A percentile compares a stretch with the other conserved stretches of the same genome.
These are phyloP conservation scores for Spongilla lacustris DNA, from an alignment of 37 sponge, comb jelly and placozoan species.

Conservation along the genomic window DNA sequence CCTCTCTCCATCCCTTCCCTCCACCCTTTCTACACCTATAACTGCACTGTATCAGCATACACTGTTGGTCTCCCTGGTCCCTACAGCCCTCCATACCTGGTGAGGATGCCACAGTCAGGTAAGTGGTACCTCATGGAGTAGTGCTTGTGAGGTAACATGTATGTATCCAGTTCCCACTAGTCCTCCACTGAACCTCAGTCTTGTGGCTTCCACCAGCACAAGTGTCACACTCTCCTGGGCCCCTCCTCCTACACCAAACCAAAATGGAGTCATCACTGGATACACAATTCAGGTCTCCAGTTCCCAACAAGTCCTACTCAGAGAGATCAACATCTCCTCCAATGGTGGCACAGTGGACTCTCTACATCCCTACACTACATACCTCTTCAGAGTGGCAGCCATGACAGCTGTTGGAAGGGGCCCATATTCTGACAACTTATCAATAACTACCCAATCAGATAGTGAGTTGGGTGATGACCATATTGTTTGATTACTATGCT, in stretches of 20 bases:
- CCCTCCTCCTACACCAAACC: conserved; percentile 21
- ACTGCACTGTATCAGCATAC: conserved; percentile 16
- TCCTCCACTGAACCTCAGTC: background rate
- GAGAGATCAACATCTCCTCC: background rate
- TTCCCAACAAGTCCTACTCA: too few species aligned
- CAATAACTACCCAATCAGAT: too few species aligned
- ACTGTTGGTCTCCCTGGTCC: conserved; percentile 21
- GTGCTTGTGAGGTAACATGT: background rate
- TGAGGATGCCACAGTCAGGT: conserved; percentile 2
- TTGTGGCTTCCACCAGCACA: background rate
- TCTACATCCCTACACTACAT: conserved; percentile 33
- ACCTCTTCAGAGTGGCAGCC: conserved; percentile 27
- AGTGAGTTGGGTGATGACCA: too few species aligned
- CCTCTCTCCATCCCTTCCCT: background rate
- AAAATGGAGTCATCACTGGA: conserved; percentile 33
- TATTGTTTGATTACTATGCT: too few species aligned
- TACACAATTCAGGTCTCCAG: background rate
- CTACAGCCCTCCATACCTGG: background rate
- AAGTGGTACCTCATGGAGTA: background rate
- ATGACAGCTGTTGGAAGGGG: conserved; percentile 19
- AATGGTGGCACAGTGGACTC: background rate
- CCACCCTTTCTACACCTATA: conserved; percentile 16
- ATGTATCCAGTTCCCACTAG: background rate
- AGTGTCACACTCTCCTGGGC: conserved; percentile 18
- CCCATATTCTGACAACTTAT: too few species aligned